phyloP scores from a whole-genome alignment of 2,888 invertebrate species.

The Deilephila porcellus region DNA sequence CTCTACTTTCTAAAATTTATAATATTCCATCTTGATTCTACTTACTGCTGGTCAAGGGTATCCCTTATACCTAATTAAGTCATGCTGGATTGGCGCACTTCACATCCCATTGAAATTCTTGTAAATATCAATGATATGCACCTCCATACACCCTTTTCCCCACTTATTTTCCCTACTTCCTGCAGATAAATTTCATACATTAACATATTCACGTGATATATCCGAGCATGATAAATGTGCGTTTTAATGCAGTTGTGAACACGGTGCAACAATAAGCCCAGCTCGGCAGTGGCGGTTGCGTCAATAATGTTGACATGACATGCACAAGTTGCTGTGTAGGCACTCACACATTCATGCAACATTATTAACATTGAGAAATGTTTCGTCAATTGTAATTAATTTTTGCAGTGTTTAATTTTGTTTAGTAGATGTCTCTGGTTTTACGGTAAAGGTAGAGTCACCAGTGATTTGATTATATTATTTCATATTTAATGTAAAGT shows the following conservation, averaged over 20 bases:
- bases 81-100: no score
- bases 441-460: background rate
- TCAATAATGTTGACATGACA: slow-evolving; percentile 50
- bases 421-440: no score
- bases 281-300: slow-evolving; percentile 48
- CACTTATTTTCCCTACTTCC: background rate
- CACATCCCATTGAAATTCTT: no score
- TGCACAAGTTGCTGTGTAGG: slow-evolving; percentile 41
- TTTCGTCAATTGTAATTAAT: slow-evolving; percentile 39
- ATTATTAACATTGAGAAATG: slow-evolving; percentile 47
- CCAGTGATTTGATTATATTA: no score
- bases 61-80: no score
- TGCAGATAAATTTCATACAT: background rate
- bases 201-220: slow-evolving; percentile 22
- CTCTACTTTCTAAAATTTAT: no score
- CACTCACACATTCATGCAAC: slow-evolving; percentile 3
- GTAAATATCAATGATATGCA: no score
- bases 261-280: slow-evolving; percentile 32
- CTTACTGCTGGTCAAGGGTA: no score
- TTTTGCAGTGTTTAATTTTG: slow-evolving; percentile 21
- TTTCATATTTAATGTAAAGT: no score
- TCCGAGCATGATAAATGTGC: slow-evolving; percentile 19
- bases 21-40: no score
- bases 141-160: no score
- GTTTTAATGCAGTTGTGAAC: slow-evolving; percentile 19